A percentile compares a stretch with the other conserved stretches of the same genome.
These are phyloP conservation scores for Cyclophora albipunctata DNA, from an alignment of 2,888 invertebrate species.

Conservation along the genomic window DNA sequence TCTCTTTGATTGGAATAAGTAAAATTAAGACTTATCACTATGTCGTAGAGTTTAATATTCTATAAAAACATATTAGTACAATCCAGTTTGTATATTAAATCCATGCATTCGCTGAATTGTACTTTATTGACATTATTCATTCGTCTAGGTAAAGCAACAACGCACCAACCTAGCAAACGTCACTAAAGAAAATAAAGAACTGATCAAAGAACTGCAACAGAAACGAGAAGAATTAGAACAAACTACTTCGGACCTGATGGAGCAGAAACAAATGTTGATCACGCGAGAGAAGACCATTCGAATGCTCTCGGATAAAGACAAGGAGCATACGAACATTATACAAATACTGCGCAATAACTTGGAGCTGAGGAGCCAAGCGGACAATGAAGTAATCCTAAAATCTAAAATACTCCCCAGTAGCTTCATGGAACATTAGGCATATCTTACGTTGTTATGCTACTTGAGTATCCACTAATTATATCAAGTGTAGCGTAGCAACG, in stretches of 20 bases:
- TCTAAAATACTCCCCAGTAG: no score
- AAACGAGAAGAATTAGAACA: slow-evolving; percentile 41
- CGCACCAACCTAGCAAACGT: slow-evolving; percentile 39
- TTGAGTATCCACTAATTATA: no score
- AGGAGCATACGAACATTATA: slow-evolving; percentile 53
- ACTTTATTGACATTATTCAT: no score
- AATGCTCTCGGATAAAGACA: slow-evolving; percentile 48
- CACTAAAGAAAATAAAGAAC: slow-evolving; percentile 38
- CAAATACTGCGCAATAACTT: slow-evolving; percentile 48
- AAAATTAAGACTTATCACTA: no score
- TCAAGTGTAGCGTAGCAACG: no score
- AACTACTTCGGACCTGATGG: slow-evolving; percentile 26
- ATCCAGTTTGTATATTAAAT: no score
- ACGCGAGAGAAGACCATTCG: slow-evolving; percentile 44
- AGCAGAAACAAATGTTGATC: slow-evolving; percentile 36
- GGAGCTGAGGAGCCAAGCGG: slow-evolving; percentile 44
- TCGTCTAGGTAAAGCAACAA: slow-evolving; percentile 41
- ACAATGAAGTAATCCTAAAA: slow-evolving; percentile 37
- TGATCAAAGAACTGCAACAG: slow-evolving; percentile 39
- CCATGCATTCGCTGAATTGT: no score
- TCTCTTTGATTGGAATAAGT: no score
- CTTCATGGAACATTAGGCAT: no score
- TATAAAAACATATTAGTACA: no score
- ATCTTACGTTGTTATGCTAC: no score
- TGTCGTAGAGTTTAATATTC: no score